Evolutionary conservation across 2,888 invertebrate species (phyloP).

Genomic region (Poecilus cupreus): DNA sequence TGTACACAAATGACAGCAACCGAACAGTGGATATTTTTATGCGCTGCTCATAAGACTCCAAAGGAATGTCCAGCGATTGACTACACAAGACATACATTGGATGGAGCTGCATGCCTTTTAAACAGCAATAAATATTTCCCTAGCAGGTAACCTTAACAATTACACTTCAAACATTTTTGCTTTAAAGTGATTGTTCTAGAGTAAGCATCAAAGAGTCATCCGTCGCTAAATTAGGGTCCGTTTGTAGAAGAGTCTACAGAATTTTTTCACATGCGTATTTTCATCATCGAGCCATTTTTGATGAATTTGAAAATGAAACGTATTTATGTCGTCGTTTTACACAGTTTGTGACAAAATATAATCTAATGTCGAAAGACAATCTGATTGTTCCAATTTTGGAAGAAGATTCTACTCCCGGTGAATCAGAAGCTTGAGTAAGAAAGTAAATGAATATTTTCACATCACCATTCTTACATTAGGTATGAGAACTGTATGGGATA

Average conservation of each 20-base stretch:
- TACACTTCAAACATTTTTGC: slow-evolving; percentile 19
- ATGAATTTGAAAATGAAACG: slow-evolving; percentile 98
- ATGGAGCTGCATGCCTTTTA: slow-evolving; percentile 98
- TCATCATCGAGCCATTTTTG: slow-evolving; percentile 97
- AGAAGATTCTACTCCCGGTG: slow-evolving; percentile 79
- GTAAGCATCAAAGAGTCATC: slow-evolving; percentile 99
- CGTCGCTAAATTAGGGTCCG: slow-evolving; percentile 98
- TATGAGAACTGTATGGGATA: slow-evolving; percentile 30
- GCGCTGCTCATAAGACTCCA: slow-evolving; percentile 99
- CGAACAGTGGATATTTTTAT: slow-evolving; percentile 99
- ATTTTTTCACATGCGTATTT: slow-evolving; percentile 99
- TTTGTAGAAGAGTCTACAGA: slow-evolving; percentile 98
- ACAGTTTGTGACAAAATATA: slow-evolving; percentile 98
- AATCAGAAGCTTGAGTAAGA: slow-evolving; percentile 71
- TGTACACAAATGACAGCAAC: slow-evolving; percentile 99
- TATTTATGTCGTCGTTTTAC: slow-evolving; percentile 97
- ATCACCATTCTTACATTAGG: slow-evolving; percentile 3
- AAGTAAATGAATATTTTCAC: not conserved
- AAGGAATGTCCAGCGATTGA: slow-evolving; percentile 99
- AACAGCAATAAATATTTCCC: slow-evolving; percentile 99
- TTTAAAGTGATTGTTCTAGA: slow-evolving; percentile 75
- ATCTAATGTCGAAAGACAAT: slow-evolving; percentile 98
- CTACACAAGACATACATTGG: slow-evolving; percentile 98
- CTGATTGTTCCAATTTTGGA: slow-evolving; percentile 97
- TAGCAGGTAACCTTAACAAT: slow-evolving; percentile 82